Percentiles rank a stretch among this genome's conserved stretches.
Conservation (phyloP, 2,113 vertebrate species). For the Aramus guarauna region DNA sequence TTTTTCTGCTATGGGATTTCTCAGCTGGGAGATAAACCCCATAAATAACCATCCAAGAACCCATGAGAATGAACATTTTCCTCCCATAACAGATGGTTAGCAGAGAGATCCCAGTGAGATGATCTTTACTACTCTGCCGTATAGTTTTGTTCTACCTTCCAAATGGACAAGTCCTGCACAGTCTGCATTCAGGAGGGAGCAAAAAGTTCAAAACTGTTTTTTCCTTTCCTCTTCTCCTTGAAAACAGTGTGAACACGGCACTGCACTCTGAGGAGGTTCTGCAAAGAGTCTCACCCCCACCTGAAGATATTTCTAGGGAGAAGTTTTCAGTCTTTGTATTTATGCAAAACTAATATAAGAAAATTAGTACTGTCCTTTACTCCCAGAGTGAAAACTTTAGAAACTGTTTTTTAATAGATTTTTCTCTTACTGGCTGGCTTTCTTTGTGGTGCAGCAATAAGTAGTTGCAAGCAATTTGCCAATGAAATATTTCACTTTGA, state of each 20-base stretch:
- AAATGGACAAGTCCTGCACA: background rate
- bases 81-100: background rate
- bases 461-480: background rate
- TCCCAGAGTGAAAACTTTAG: background rate
- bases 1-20: background rate
- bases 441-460: background rate
- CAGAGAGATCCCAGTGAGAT: background rate
- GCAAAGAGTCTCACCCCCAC: background rate
- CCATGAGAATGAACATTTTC: background rate
- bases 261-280: background rate
- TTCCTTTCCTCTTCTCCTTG: background rate
- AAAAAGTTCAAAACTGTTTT: background rate
- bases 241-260: background rate
- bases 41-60: background rate
- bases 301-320: background rate
- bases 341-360: background rate
- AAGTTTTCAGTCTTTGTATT: background rate
- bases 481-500: background rate
- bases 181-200: too few species aligned
- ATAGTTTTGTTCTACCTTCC: background rate
- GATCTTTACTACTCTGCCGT: background rate
- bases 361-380: background rate
- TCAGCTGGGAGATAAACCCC: background rate
- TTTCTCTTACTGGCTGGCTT: background rate
- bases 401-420: background rate